These are phyloP conservation scores for Semicossyphus pulcher DNA, from an alignment of 2,113 vertebrate species.

Conservation along the genomic window DNA sequence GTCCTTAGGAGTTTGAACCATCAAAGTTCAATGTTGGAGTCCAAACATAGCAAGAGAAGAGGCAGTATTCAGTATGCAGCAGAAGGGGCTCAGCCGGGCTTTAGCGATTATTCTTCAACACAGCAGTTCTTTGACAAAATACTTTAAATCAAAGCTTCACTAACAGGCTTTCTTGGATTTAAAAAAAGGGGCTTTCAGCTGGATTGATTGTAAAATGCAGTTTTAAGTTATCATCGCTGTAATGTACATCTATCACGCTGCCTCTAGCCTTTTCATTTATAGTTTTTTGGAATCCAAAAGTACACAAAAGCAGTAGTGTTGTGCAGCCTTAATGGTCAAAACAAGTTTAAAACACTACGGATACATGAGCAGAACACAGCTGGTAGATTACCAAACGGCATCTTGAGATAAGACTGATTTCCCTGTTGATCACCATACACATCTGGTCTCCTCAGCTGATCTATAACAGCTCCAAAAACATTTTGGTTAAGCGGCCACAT, in stretches of 20 bases:
- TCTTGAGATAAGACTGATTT: too few species aligned
- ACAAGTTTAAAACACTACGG: background rate
- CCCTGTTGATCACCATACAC: too few species aligned
- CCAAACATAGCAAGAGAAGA: background rate
- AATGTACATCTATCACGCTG: too few species aligned
- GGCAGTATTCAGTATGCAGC: background rate
- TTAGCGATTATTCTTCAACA: constrained; percentile 13
- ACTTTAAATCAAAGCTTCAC: constrained; percentile 4
- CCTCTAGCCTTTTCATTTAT: background rate
- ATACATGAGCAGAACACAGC: too few species aligned
- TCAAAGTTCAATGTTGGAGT: constrained; percentile 17
- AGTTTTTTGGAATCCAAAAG: background rate
- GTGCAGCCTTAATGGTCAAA: too few species aligned
- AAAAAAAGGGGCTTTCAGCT: background rate
- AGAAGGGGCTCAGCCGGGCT: constrained; percentile 23
- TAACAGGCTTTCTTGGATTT: background rate
- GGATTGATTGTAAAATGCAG: constrained; percentile 6
- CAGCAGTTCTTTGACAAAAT: background rate
- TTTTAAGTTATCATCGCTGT: background rate
- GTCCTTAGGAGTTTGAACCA: constrained; percentile 7
- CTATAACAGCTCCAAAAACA: background rate
- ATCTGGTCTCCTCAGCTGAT: too few species aligned
- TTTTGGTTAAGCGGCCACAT: background rate
- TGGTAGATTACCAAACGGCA: too few species aligned
- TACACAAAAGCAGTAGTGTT: background rate